Conservation (phyloP, 92 coral and sea anemone species). For the Heliopora coerulea region DNA sequence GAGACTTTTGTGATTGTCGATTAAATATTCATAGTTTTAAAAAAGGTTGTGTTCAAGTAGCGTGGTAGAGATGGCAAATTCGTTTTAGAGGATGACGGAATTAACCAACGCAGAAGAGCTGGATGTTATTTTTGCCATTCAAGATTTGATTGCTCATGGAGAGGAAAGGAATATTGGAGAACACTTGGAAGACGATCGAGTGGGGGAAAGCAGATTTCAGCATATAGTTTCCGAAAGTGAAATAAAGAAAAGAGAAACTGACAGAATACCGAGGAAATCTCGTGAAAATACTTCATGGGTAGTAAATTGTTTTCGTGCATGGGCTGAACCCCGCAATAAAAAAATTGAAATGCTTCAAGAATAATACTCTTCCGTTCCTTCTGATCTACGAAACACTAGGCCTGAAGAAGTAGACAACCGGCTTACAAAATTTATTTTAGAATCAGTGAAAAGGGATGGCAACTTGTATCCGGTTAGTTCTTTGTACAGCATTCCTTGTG, state of each 20-base stretch:
- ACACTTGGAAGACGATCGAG: background rate
- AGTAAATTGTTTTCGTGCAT: background rate
- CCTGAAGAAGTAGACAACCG: background rate
- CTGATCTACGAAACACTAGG: background rate
- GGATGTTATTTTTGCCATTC: conserved; percentile 6
- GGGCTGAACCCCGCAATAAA: conserved; percentile 5
- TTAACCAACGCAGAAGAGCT: background rate
- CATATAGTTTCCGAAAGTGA: background rate
- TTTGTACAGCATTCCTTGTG: conserved; percentile 26
- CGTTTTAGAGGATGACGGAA: no score
- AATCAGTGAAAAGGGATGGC: conserved; percentile 29
- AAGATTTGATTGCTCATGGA: conserved; percentile 2
- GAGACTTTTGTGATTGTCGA: no score
- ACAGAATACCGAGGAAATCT: conserved; percentile 31
- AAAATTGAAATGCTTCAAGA: conserved; percentile 10
- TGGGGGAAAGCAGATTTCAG: background rate
- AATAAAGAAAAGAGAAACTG: conserved; percentile 10
- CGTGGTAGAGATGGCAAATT: no score
- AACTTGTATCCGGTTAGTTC: conserved; percentile 27
- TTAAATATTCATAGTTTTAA: no score
- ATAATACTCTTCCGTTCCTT: conserved; percentile 3
- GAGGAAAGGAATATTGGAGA: background rate
- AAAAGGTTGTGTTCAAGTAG: no score
- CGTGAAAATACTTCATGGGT: conserved; percentile 15
- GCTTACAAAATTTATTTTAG: conserved; percentile 15